These are phyloP conservation scores for Aythya baeri DNA, from an alignment of 2,113 vertebrate genomes.

Conservation along the genomic window DNA sequence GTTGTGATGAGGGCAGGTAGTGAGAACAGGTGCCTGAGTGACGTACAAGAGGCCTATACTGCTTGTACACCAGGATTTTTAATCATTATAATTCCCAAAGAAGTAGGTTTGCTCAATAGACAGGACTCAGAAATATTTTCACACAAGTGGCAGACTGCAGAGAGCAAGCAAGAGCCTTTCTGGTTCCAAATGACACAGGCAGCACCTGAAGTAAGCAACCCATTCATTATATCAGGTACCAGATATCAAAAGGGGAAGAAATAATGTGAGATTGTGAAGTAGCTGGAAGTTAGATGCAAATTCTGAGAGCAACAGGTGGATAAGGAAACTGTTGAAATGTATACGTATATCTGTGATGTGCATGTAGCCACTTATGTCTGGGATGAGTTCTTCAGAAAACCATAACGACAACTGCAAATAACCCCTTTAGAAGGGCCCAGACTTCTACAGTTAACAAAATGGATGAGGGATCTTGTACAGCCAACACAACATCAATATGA, in stretches of 20 bases:
- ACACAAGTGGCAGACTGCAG: not conserved
- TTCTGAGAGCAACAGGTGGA: slow-evolving; percentile 15
- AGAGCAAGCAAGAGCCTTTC: not conserved
- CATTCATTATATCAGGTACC: not conserved
- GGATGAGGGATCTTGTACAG: not conserved
- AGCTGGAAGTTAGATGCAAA: not conserved
- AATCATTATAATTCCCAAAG: not conserved
- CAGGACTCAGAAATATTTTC: not conserved
- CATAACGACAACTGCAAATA: slow-evolving; percentile 6
- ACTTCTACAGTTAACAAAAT: slow-evolving; percentile 1
- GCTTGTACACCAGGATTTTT: not conserved
- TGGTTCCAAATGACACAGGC: not conserved
- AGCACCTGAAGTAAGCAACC: not conserved
- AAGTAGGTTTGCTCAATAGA: not conserved
- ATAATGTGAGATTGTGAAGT: slow-evolving; percentile 13
- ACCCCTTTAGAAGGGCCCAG: not conserved
- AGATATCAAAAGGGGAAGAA: slow-evolving; percentile 12
- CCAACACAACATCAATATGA: slow-evolving; percentile 22
- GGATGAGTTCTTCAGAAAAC: slow-evolving; percentile 10
- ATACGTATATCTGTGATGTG: not conserved
- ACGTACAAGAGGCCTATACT: not conserved
- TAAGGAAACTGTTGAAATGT: not conserved
- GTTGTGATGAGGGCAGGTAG: not conserved
- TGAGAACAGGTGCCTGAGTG: not conserved
- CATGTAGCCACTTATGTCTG: not conserved